These are phyloP conservation scores for Tapera naevia DNA, from an alignment of 2,797 vertebrate genomes.

Conservation along the genomic window DNA sequence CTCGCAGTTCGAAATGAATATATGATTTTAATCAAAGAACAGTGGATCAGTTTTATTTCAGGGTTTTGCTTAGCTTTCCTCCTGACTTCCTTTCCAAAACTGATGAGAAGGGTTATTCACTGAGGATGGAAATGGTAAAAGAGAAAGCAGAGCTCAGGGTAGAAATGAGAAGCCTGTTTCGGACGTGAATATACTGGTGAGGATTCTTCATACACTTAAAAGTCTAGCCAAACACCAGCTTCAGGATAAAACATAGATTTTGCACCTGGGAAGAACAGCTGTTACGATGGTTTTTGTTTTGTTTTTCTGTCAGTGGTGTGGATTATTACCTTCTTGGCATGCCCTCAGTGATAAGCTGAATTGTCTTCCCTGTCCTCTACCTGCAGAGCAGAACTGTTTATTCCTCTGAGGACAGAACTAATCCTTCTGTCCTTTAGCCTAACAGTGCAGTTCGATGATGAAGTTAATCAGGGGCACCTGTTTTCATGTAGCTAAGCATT, in stretches of 20 bases:
- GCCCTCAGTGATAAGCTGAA: background rate
- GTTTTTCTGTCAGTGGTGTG: background rate
- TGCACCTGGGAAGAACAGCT: background rate
- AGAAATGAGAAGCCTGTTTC: background rate
- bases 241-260: background rate
- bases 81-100: background rate
- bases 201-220: background rate
- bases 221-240: background rate
- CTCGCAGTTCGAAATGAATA: slow-evolving; percentile 17
- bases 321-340: background rate
- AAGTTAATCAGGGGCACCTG: background rate
- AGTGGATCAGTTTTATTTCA: background rate
- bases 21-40: slow-evolving; percentile 2
- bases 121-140: background rate
- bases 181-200: background rate
- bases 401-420: slow-evolving; percentile 16
- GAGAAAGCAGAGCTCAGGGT: background rate
- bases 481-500: background rate
- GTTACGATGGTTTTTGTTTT: background rate
- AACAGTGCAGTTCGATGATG: background rate
- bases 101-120: background rate
- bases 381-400: background rate
- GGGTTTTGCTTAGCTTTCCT: background rate
- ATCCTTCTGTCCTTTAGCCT: slow-evolving; percentile 39
- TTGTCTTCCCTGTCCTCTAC: background rate